phyloP scores from a whole-genome alignment of 2,113 vertebrate species.

The Orthonyx spaldingii region DNA sequence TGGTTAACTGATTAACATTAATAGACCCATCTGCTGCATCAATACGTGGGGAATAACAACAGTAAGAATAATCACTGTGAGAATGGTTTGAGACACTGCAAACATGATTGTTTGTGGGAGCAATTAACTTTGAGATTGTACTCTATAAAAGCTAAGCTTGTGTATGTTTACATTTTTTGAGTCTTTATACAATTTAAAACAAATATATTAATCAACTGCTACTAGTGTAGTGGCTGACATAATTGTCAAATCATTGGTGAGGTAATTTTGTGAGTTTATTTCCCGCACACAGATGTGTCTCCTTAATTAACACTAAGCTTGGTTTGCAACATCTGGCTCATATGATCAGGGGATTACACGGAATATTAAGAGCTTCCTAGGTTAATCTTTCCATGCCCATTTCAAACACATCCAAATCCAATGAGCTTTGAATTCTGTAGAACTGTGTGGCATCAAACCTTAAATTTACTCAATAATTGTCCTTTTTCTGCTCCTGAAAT shows the following conservation, averaged over 20 bases:
- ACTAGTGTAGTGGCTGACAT: not conserved
- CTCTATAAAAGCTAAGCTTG: not conserved
- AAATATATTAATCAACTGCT: conserved; percentile 25
- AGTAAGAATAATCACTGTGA: conserved; percentile 38
- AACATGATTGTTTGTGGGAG: not conserved
- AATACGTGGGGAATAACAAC: not conserved
- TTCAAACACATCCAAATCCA: conserved; percentile 26
- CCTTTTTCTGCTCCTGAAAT: not conserved
- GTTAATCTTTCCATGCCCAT: conserved; percentile 36
- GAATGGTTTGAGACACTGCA: conserved; percentile 11
- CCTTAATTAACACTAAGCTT: conserved; percentile 56
- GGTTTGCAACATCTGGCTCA: conserved; percentile 48
- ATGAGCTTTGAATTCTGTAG: not conserved
- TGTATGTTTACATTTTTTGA: not conserved
- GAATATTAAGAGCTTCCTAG: conserved; percentile 50
- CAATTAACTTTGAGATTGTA: conserved; percentile 15
- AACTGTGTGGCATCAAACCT: not conserved
- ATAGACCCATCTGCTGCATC: conserved; percentile 52
- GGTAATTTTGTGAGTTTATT: conserved; percentile 9
- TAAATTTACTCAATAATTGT: not conserved
- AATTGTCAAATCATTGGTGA: not conserved
- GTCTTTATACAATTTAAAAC: conserved; percentile 16
- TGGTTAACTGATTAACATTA: conserved; percentile 65
- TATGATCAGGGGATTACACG: not conserved
- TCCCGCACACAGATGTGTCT: conserved; percentile 10